Base-by-base conservation (phyloP, 1,140 invertebrate genomes). In the Nasonia giraulti region DNA sequence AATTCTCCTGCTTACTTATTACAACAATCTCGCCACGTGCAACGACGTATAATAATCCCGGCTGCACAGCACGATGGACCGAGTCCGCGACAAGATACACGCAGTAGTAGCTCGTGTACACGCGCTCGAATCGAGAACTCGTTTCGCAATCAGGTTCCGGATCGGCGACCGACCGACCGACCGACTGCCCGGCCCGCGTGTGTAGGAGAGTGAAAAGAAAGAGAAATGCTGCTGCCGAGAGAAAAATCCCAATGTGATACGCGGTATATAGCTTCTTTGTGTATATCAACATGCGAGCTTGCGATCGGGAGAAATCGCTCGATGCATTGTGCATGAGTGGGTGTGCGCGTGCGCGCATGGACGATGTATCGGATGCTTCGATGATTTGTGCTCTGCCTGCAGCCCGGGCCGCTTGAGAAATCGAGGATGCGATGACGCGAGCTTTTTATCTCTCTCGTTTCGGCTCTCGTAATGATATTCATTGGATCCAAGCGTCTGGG, bases 121-220 rank as follows among this genome's bases (percentile, higher is more conserved):
- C 55, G 62, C 55, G 76, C 77, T 80, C 73, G 79, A 81, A 81
- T 77, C 82, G 79, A 86, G 85, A 88, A 88, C 88, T 87, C 80
- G 88, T 89, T 89, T 87, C 82, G 84, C 87, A 88, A 82, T 69
- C 83, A 81, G 88, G 87, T 89, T 88, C 88, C 87, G 87, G 85
- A 86, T 87, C 82, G 78, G 73, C 17, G 77, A 27, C 23, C 79
- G 71, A 83, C 47, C 37, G 71, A 50, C 20, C 69, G 31, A 82
- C 23, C 73, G 80, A 40, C 55, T 33, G n/a, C 23, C 23, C 68
- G 66, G 44, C 4, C 23, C 23, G 69, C 11, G 68, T 37, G 20
- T 50, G 12, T 40, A 33, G 69, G 66, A 75, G 73, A 68, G 73
- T 81, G 85, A 75, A 73, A 82, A 87, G 87, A 88, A 86, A 88